Evolutionary conservation across 1,140 invertebrate species (phyloP), one percentile per base, ranked within the genome.

Genomic region (Araneus ventricosus): DNA sequence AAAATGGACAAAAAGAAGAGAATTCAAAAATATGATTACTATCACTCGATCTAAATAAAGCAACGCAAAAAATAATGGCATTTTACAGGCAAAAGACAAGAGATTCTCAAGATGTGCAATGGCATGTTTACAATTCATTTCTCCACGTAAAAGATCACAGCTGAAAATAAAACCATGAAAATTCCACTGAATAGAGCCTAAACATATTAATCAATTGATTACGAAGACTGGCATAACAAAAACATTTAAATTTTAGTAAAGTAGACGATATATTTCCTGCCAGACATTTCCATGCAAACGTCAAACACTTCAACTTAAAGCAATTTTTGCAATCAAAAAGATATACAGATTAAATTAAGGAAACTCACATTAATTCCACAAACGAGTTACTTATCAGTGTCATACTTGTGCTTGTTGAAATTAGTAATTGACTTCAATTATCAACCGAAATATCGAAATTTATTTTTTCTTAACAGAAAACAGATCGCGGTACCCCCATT

Each of bases 401-500:
- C 39, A 45, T 45, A 17, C 7, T 30, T 82, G 7, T 45, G 7
- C 80, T 82, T 45, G 24, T 37, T 87, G 34, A 63, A 61, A 3
- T 14, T 14, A 87, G 22, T 30, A 22, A 37, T 61, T 63, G 30
- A 17, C 34, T 61, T 27, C 22, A 20, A 87, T 61, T 63, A 63
- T 27, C 52, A 34, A 61, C n/a, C n/a, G n/a, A 59, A 87, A 34
- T 61, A 61, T 34, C 63, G 27, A 87, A 61, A 61, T n/a, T 20
- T 87, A 87, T 39, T 87, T 87, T 82, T 52, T 82, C 27, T 82
- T 82, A 82, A 87, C 85, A 87, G 85, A 87, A 59, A 87, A 87
- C 85, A 52, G 82, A 87, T 87, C 57, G 85, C 85, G 85, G 85
- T 61, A 82, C 39, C 85, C 85, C 85, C 85, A 87, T 87, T 87